These are phyloP conservation scores for Nothobranchius furzeri DNA, from an alignment of 2,113 vertebrate genomes.

Conservation along the genomic window DNA sequence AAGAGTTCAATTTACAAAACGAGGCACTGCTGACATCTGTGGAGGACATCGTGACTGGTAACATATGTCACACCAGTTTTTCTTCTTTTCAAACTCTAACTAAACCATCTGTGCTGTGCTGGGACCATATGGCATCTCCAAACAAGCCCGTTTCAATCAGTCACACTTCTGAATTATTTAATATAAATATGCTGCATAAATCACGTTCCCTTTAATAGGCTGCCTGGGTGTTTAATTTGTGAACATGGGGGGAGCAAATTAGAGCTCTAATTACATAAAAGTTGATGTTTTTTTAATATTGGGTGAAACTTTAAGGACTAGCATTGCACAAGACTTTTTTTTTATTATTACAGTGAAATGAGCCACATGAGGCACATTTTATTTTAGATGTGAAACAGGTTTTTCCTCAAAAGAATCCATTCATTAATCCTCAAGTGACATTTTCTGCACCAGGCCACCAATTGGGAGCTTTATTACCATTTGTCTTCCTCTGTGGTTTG, in stretches of 20 bases:
- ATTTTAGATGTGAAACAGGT: background rate
- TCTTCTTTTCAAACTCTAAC: conserved; percentile 12
- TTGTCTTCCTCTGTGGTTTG: conserved; percentile 91
- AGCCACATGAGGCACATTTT: background rate
- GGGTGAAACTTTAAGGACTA: conserved; percentile 5
- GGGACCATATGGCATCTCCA: conserved; percentile 72
- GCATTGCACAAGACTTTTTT: conserved; percentile 7
- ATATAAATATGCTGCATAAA: conserved; percentile 58
- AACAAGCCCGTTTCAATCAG: conserved; percentile 28
- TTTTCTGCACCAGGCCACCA: background rate
- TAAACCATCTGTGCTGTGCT: conserved; percentile 63
- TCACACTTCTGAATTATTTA: conserved; percentile 61
- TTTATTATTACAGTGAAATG: background rate
- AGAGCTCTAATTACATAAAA: conserved; percentile 7
- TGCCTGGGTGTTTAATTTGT: conserved; percentile 29
- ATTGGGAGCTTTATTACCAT: conserved; percentile 79
- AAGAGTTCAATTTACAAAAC: conserved; percentile 22
- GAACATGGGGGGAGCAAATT: conserved; percentile 14
- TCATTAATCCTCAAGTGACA: background rate
- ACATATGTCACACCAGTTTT: conserved; percentile 66
- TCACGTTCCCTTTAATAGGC: conserved; percentile 35
- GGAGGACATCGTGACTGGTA: conserved; percentile 38
- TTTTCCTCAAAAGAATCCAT: background rate
- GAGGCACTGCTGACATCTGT: conserved; percentile 15
- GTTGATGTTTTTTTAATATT: background rate